phyloP scores from a whole-genome alignment of 2,888 invertebrate species.

The Nomada fabriciana region DNA sequence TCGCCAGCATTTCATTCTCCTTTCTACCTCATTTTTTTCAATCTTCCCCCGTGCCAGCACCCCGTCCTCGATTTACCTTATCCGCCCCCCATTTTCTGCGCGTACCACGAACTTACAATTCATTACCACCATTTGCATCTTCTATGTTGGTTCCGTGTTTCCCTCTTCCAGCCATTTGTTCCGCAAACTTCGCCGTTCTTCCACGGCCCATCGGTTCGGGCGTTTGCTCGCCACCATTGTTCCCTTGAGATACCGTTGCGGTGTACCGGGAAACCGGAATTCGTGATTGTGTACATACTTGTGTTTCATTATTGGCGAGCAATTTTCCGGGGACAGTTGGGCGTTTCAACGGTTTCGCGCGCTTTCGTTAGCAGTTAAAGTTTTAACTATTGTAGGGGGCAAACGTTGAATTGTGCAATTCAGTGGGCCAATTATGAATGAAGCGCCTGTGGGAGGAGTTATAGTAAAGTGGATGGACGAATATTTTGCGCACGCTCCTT shows the following conservation, averaged over 20 bases:
- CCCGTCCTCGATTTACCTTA: constrained; percentile 1
- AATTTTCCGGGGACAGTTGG: background rate
- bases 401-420: background rate
- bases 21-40: constrained; percentile 1
- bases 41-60: constrained; percentile 12
- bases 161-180: constrained; percentile 5
- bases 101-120: constrained; percentile 14
- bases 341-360: background rate
- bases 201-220: constrained; percentile 7
- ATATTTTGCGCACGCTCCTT: background rate
- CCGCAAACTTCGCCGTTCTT: constrained; percentile 29
- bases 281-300: background rate
- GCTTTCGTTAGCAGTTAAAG: background rate
- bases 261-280: background rate
- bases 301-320: constrained; percentile 10
- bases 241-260: constrained; percentile 12
- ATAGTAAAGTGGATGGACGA: background rate
- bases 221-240: constrained; percentile 21
- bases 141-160: background rate
- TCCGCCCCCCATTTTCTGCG: background rate
- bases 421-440: background rate
- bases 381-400: background rate
- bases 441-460: too few relatives aligned
- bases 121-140: constrained; percentile 44
- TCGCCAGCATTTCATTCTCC: background rate